A percentile compares a stretch with the other conserved stretches of the same genome.
Evolutionary conservation across 2,888 invertebrate genomes (phyloP).

Genomic region (Pelosia muscerda): DNA sequence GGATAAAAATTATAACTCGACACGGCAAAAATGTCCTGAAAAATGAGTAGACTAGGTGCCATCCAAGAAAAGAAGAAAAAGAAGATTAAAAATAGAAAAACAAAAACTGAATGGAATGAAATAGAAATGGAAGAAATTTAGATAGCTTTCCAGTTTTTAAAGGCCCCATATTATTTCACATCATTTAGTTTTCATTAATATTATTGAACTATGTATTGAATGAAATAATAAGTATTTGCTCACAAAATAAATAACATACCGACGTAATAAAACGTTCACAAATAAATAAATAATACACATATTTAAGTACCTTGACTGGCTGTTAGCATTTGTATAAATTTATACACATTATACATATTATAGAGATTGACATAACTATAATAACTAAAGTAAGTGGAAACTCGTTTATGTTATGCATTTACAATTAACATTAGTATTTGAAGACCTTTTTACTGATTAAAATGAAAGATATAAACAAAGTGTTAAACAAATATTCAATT

Average conservation of each 20-base stretch:
- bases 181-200: too few relatives aligned
- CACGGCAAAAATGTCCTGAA: too few relatives aligned
- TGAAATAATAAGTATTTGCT: neutral
- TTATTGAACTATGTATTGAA: neutral
- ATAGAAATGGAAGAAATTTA: too few relatives aligned
- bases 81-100: too few relatives aligned
- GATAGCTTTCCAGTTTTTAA: neutral
- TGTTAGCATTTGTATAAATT: conserved; percentile 2
- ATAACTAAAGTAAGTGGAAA: neutral
- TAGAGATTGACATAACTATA: conserved; percentile 3
- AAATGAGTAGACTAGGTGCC: too few relatives aligned
- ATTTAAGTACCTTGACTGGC: neutral
- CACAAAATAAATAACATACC: neutral
- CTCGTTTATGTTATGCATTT: neutral
- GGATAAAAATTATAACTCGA: too few relatives aligned
- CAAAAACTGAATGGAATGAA: too few relatives aligned
- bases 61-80: too few relatives aligned
- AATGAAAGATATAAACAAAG: neutral
- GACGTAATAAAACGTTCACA: conserved; percentile 2
- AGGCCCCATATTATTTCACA: neutral
- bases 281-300: conserved; percentile 1
- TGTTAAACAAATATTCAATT: neutral
- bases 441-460: neutral
- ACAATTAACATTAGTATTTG: neutral
- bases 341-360: too few relatives aligned